Evolutionary conservation across 2,113 vertebrate genomes (phyloP).

Genomic region (cattle (Bos taurus)): DNA sequence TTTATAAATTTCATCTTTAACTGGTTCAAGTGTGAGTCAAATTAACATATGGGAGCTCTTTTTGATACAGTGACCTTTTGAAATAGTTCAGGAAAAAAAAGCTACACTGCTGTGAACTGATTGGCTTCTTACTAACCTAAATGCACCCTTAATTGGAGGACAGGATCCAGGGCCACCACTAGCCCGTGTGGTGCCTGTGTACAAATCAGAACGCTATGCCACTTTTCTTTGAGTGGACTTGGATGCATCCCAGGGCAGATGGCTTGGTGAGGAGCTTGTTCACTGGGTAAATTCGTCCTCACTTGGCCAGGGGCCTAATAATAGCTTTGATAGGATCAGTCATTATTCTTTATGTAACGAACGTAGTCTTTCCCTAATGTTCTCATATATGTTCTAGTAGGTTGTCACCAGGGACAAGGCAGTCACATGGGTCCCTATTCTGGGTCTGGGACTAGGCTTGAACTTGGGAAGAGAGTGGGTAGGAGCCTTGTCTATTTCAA

Average conservation of each 20-base stretch:
- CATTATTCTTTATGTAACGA: not conserved
- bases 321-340: constrained; percentile 42
- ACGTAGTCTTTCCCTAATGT: not conserved
- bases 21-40: not conserved
- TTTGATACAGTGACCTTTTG: constrained; percentile 35
- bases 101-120: not conserved
- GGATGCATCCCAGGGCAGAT: not conserved
- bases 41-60: not conserved
- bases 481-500: not conserved
- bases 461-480: not conserved
- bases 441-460: not conserved
- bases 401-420: not conserved
- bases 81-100: not conserved
- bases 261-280: not conserved
- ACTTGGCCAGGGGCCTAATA: not conserved
- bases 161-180: not conserved
- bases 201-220: not conserved
- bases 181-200: not conserved
- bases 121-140: constrained; percentile 1
- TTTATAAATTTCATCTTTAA: constrained; percentile 2
- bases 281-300: not conserved
- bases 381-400: not conserved
- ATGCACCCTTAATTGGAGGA: constrained; percentile 23
- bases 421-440: not conserved
- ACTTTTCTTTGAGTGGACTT: not conserved